These are phyloP conservation scores for Motacilla tschutschensis DNA, from an alignment of 2,113 vertebrate species.

Conservation along the genomic window DNA sequence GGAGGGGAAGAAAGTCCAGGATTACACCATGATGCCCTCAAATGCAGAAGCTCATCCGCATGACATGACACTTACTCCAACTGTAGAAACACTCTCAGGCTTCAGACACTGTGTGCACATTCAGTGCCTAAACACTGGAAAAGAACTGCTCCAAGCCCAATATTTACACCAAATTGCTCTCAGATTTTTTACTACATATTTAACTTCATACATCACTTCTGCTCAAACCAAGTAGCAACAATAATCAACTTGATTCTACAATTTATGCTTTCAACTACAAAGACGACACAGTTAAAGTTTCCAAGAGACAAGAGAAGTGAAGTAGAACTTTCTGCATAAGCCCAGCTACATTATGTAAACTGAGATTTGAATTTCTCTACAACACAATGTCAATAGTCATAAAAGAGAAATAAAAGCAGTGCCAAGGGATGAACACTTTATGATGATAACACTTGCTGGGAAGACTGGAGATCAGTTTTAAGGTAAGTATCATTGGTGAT, in stretches of 20 bases:
- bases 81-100: not conserved
- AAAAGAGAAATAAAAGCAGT: not conserved
- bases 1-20: not conserved
- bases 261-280: not conserved
- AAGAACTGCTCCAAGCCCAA: not conserved
- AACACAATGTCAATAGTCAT: not conserved
- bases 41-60: not conserved
- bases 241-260: not conserved
- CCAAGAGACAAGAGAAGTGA: not conserved
- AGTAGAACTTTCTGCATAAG: not conserved
- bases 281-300: not conserved
- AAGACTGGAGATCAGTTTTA: not conserved
- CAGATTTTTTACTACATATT: not conserved
- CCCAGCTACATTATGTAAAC: not conserved
- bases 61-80: not conserved
- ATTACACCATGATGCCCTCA: not conserved
- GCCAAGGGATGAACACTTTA: not conserved
- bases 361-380: fast-evolving
- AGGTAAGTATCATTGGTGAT: not conserved
- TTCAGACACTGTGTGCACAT: not conserved
- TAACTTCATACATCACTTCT: not conserved
- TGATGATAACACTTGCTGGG: not conserved
- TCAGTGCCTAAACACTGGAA: not conserved
- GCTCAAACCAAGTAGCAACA: not conserved
- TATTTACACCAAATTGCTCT: not conserved